Base-by-base conservation (phyloP, 1,140 invertebrate genomes). In the Sarcophaga peregrina region DNA sequence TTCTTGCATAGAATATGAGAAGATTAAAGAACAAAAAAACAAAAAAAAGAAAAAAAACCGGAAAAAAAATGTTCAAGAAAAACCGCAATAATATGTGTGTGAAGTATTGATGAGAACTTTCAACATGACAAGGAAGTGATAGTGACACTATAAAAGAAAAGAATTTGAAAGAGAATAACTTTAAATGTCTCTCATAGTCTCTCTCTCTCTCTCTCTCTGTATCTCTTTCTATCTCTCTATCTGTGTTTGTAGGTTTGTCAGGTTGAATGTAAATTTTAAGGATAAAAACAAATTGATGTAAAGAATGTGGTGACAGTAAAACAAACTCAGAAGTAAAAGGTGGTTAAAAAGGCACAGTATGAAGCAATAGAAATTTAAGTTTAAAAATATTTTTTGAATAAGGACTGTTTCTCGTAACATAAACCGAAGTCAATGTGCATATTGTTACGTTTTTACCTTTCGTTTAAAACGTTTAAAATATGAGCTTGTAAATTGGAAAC, bases 41-140 rank as follows among this genome's bases (percentile, higher is more conserved):
- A 58, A 10, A 58, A 58, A 58, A 58, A 11, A 37, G 25, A 37
- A 37, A 37, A 58, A 3, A 58, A 58, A 58, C n/a, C 7, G 1
- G n/a, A 58, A 58, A 58, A 11, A 58, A 13, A 58, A 15, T 58
- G 3, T 6, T 13, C 7, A n/a, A 58, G 54, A 37, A 37, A 58
- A 58, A 58, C 54, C 54, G 20, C 62, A 68, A 25, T 68, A 20
- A 68, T 20, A 68, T 68, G 62, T 68, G 62, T 68, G 62, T 68
- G 62, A 68, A 68, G 62, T 68, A 68, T 68, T 68, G 62, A 68
- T 68, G 62, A 68, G 20, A 17, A 68, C 20, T n/a, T 68, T 68
- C 8, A 68, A 68, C 62, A 68, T 68, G 62, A 68, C 62, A 68
- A 68, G 62, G 62, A 68, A 68, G 62, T 68, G 62, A 25, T 25